Base-by-base conservation (phyloP, 1,140 invertebrate species). In the Spodoptera frugiperda region DNA sequence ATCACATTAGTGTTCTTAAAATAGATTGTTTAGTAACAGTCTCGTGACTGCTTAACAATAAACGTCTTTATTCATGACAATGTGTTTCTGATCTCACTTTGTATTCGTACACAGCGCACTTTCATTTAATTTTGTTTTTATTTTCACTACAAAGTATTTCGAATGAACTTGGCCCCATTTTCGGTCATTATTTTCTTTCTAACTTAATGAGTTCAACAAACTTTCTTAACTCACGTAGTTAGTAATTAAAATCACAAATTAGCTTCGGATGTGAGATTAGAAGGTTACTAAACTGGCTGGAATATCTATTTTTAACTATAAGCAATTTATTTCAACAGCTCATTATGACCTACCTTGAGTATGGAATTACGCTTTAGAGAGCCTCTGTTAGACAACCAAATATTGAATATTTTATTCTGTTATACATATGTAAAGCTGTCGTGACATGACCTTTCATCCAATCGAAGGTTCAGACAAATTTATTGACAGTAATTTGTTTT, bases 1-100 rank as follows among this genome's bases (percentile, higher is more conserved):
- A 61, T 44, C 57, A 61, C 57, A 61, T 61, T 44, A 61, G n/a
- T 61, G 30, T 15, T 61, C 57, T n/a, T 12, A 44, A 61, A 61
- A 61, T 61, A 44, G 30, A 15, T 11, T 61, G 6, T 61, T 61
- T 61, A 17, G 57, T 61, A 39, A 61, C 8, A 44, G 30, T 61
- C 57, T 61, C 57, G 57, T 61, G 30, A 44, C 57, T 57, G 54
- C 19, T 57, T 44, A 44, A 44, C 59, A 44, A 63, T 63, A 61
- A 61, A 61, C 33, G 44, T 10, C 30, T 59, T 33, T 8, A 59
- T 15, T 2, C n/a, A 9, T 3, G 3, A 6, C 5, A 1, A 33
- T n/a, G 12, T 17, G 15, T 15, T 63, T 17, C 33, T 63, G 44
- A 63, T 44, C n/a, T 39, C 57, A 15, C 2, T 44, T 63, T n/a